Percentiles rank a stretch among this genome's conserved stretches.
Conservation (phyloP, 2,113 vertebrate species). For the Spea multiplicata region DNA sequence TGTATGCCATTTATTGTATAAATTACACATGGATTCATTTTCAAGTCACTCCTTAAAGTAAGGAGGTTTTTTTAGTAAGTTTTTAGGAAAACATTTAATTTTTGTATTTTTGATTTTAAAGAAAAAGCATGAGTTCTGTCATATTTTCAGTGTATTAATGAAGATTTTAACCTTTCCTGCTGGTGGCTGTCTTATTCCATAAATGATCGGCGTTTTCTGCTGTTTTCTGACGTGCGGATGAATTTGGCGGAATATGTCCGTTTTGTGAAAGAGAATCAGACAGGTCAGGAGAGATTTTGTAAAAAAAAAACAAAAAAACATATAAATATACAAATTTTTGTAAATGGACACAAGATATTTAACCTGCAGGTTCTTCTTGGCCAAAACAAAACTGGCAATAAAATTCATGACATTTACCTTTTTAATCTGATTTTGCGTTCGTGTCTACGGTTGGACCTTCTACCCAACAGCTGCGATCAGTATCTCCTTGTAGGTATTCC, state of each 20-base stretch:
- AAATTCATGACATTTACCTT: neutral
- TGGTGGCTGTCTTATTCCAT: constrained; percentile 90
- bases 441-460: too few species aligned
- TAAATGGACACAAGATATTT: constrained; percentile 84
- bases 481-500: too few species aligned
- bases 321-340: constrained; percentile 61
- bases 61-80: constrained; percentile 77
- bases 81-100: constrained; percentile 86
- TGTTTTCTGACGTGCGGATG: neutral
- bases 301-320: constrained; percentile 51
- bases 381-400: constrained; percentile 16
- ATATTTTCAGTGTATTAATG: constrained; percentile 99
- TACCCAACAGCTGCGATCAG: too few species aligned
- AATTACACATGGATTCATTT: constrained; percentile 95
- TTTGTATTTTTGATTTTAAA: constrained; percentile 96
- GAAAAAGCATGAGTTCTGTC: constrained; percentile 94
- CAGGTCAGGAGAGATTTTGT: constrained; percentile 82
- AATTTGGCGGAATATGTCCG: constrained; percentile 82
- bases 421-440: neutral
- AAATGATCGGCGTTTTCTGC: constrained; percentile 86
- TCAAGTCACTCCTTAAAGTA: constrained; percentile 91
- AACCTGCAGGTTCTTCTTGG: constrained; percentile 72
- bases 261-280: constrained; percentile 77
- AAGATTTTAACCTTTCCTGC: constrained; percentile 98
- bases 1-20: constrained; percentile 93